phyloP scores from a whole-genome alignment of 2,113 vertebrate genomes.

The Tonatia bakeri region DNA sequence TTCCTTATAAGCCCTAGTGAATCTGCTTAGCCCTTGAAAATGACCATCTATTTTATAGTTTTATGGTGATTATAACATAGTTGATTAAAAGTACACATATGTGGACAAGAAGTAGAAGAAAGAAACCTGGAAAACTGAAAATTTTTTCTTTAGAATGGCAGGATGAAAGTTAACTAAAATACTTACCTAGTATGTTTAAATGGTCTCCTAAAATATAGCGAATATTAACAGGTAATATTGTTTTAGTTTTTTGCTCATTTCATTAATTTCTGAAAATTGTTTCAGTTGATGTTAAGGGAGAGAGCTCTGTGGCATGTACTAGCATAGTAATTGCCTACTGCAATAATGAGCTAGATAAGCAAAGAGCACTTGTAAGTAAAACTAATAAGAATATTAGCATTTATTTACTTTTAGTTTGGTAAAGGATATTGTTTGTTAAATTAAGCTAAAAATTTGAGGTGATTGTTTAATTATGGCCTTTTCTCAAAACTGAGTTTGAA shows the following conservation, averaged over 20 bases:
- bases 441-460: background rate
- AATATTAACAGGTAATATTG: background rate
- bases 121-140: background rate
- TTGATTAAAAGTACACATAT: background rate
- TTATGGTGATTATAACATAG: background rate
- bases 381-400: background rate
- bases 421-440: background rate
- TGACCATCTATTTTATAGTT: background rate
- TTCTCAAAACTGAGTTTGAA: slow-evolving; percentile 13
- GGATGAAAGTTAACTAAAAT: background rate
- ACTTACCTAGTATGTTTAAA: background rate
- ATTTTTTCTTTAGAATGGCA: background rate
- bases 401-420: slow-evolving; percentile 30
- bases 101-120: background rate
- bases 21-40: background rate
- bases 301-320: background rate
- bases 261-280: slow-evolving; percentile 2
- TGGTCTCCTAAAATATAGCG: background rate
- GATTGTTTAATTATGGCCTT: background rate
- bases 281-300: background rate
- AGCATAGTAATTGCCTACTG: background rate
- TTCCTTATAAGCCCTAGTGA: background rate
- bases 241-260: background rate
- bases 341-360: background rate
- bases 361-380: background rate